A percentile compares a stretch with the other conserved stretches of the same genome.
phyloP scores from a whole-genome alignment of 2,888 invertebrate species.

The Drosophila atripex region DNA sequence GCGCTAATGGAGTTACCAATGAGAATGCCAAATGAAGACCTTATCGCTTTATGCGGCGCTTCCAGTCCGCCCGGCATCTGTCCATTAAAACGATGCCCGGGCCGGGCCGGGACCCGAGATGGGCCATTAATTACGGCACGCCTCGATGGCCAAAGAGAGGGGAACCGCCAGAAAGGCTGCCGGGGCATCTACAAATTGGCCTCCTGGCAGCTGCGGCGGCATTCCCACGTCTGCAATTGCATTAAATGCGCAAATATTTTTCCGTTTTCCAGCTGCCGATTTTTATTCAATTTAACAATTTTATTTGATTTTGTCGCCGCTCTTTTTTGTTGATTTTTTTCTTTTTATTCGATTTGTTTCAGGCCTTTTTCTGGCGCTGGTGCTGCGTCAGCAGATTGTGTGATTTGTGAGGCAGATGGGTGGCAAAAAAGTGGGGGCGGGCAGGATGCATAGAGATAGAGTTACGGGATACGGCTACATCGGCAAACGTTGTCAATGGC shows the following conservation, averaged over 20 bases:
- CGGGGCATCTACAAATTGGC: constrained; percentile 54
- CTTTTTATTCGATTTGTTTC: constrained; percentile 45
- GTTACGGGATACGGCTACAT: constrained; percentile 13
- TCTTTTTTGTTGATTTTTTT: constrained; percentile 15
- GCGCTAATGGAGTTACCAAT: constrained; percentile 55
- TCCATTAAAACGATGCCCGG: constrained; percentile 51
- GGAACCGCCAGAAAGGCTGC: constrained; percentile 4
- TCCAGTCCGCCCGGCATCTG: constrained; percentile 45
- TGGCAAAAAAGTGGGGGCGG: not conserved
- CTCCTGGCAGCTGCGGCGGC: constrained; percentile 18
- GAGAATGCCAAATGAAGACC: constrained; percentile 51
- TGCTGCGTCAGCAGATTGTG: constrained; percentile 42
- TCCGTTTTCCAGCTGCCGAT: constrained; percentile 69
- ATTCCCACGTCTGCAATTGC: constrained; percentile 60
- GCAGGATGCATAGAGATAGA: constrained; percentile 1
- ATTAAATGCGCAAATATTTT: constrained; percentile 75
- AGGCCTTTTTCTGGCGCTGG: constrained; percentile 5
- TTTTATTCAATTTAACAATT: constrained; percentile 79
- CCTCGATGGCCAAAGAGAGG: constrained; percentile 26
- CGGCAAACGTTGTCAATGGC: constrained; percentile 66
- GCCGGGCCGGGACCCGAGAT: constrained; percentile 20
- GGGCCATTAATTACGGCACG: constrained; percentile 66
- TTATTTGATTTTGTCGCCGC: constrained; percentile 66
- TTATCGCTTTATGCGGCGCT: constrained; percentile 35
- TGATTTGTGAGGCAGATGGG: constrained; percentile 23